A percentile compares a stretch with the other conserved stretches of the same genome.
Conservation (phyloP, 2,797 vertebrate genomes). For the Zalophus californianus region DNA sequence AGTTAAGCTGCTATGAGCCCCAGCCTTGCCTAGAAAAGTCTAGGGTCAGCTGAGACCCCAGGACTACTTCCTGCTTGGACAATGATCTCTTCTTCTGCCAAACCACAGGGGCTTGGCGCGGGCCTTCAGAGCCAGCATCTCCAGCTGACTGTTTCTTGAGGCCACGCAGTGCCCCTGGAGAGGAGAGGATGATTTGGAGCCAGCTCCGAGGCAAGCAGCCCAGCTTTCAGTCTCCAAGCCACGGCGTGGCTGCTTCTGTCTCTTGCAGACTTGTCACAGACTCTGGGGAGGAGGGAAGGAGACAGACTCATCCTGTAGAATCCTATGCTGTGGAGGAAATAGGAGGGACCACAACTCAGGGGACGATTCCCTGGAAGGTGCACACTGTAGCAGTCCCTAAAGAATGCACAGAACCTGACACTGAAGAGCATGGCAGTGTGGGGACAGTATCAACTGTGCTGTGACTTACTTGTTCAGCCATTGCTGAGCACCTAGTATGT, state of each 20-base stretch:
- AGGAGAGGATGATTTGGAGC: conserved; percentile 43
- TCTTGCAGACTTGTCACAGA: neutral
- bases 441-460: neutral
- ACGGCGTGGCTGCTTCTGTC: conserved; percentile 40
- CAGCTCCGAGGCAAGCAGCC: conserved; percentile 52
- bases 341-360: neutral
- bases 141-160: conserved; percentile 59
- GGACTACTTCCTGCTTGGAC: conserved; percentile 80
- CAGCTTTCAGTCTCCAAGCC: conserved; percentile 51
- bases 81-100: conserved; percentile 76
- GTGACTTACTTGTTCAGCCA: neutral
- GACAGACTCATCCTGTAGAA: neutral
- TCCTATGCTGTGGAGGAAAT: neutral
- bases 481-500: neutral
- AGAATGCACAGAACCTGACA: neutral
- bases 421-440: neutral
- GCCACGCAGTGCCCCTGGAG: conserved; percentile 58
- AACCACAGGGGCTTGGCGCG: conserved; percentile 78
- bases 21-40: conserved; percentile 62
- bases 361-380: neutral
- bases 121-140: conserved; percentile 68
- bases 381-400: neutral
- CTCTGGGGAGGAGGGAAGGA: neutral
- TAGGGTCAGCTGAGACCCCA: conserved; percentile 66
- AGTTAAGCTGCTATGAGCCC: conserved; percentile 29